phyloP scores from a whole-genome alignment of 2,888 invertebrate species.

The Conus canariensis region DNA sequence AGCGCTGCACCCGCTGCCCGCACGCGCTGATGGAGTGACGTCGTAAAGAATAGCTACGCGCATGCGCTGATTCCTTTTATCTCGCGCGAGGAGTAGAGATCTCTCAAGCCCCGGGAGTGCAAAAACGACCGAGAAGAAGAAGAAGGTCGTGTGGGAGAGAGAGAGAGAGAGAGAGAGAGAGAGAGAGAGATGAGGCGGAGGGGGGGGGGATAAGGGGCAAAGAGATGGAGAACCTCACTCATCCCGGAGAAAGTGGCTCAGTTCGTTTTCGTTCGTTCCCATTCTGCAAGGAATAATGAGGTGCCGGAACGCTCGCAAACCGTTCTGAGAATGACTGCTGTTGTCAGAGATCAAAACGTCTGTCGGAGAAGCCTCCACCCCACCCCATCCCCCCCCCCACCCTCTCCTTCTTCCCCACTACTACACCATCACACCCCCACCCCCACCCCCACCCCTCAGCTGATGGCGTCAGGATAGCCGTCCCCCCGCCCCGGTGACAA shows the following conservation, averaged over 20 bases:
- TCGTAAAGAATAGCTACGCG: conserved; percentile 19
- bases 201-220: neutral
- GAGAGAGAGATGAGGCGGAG: neutral
- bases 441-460: too few species aligned
- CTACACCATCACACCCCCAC: neutral
- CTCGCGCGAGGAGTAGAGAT: neutral
- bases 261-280: conserved; percentile 8
- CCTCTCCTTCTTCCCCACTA: neutral
- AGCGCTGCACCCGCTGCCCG: conserved; percentile 11
- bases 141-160: too few species aligned
- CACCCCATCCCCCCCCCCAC: neutral
- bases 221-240: neutral
- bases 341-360: conserved; percentile 6
- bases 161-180: too few species aligned
- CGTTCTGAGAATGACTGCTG: neutral
- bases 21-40: conserved; percentile 24
- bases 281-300: neutral
- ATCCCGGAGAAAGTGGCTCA: neutral
- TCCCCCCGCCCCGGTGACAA: neutral
- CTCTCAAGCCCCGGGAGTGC: too few species aligned
- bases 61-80: conserved; percentile 14
- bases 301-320: neutral
- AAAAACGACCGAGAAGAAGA: too few species aligned
- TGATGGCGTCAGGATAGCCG: neutral
- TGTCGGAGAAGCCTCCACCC: neutral